phyloP scores from a whole-genome alignment of 2,888 invertebrate genomes.

The Trissoscelio sp. region DNA sequence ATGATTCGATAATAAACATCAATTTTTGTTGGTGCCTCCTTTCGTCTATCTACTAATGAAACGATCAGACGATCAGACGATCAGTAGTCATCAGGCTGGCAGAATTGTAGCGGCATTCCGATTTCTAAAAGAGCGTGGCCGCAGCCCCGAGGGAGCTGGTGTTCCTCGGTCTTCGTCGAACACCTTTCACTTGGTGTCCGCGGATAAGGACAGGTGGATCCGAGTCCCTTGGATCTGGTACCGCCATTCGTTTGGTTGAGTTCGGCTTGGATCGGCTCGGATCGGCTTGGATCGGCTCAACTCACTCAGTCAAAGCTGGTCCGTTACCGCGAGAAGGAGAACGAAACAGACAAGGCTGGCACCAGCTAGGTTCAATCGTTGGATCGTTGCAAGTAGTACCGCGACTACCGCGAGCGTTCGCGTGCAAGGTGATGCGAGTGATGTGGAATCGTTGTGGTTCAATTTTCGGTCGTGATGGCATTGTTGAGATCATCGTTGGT shows the following conservation, averaged over 20 bases:
- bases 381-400: constrained; percentile 40
- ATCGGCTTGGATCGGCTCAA: constrained; percentile 37
- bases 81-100: constrained; percentile 18
- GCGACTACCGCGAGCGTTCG: constrained; percentile 50
- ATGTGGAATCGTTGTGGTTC: constrained; percentile 59
- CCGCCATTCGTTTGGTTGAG: constrained; percentile 6
- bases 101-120: constrained; percentile 45
- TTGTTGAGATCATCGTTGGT: constrained; percentile 4
- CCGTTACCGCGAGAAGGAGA: constrained; percentile 68
- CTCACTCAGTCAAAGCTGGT: constrained; percentile 61
- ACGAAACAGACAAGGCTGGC: constrained; percentile 52
- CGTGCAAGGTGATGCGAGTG: constrained; percentile 56
- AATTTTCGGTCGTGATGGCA: constrained; percentile 35
- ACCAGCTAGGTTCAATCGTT: constrained; percentile 40
- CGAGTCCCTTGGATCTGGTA: constrained; percentile 11
- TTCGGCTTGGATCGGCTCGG: constrained; percentile 9
- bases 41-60: no score
- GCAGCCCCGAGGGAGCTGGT: neutral
- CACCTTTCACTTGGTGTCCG: neutral
- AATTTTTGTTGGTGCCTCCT: no score
- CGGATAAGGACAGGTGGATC: constrained; percentile 19
- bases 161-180: constrained; percentile 2
- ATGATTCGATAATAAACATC: no score
- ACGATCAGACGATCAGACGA: constrained; percentile 11
- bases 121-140: constrained; percentile 51